A percentile compares a stretch with the other conserved stretches of the same genome.
Conservation (phyloP, 2,797 vertebrate genomes). For the Taenioides sp. region DNA sequence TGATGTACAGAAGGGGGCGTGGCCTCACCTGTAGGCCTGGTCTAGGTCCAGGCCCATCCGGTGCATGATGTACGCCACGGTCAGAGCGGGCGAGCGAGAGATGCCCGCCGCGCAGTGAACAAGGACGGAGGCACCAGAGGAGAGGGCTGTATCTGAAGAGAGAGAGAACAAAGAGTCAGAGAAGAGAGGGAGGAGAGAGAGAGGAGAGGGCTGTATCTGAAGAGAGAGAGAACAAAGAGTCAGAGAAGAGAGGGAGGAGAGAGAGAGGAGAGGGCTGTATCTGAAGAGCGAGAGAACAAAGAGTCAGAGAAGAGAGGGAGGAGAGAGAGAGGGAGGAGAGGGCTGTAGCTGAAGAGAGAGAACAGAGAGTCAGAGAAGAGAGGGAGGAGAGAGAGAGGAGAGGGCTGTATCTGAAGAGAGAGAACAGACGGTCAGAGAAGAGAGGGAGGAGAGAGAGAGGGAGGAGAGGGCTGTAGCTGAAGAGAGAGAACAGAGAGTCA, state of each 20-base stretch:
- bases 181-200: neutral
- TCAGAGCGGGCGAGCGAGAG: constrained; percentile 79
- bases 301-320: neutral
- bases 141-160: constrained; percentile 69
- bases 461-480: no score
- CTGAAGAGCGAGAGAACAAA: neutral
- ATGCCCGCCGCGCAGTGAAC: constrained; percentile 83
- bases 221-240: neutral
- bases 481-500: neutral
- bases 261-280: neutral
- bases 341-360: no score
- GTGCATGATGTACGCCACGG: constrained; percentile 81
- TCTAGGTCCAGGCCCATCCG: constrained; percentile 75
- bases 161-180: neutral
- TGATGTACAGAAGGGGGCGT: neutral
- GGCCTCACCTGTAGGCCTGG: constrained; percentile 74
- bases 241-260: neutral
- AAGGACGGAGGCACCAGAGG: constrained; percentile 71
- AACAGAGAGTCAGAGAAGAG: neutral
- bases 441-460: neutral
- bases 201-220: neutral
- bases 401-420: no score
- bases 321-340: neutral
- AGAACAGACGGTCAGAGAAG: neutral
- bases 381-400: neutral